Evolutionary conservation across 37 sponge, comb jelly and placozoan genomes (phyloP).

Genomic region (Spongia lamella): DNA sequence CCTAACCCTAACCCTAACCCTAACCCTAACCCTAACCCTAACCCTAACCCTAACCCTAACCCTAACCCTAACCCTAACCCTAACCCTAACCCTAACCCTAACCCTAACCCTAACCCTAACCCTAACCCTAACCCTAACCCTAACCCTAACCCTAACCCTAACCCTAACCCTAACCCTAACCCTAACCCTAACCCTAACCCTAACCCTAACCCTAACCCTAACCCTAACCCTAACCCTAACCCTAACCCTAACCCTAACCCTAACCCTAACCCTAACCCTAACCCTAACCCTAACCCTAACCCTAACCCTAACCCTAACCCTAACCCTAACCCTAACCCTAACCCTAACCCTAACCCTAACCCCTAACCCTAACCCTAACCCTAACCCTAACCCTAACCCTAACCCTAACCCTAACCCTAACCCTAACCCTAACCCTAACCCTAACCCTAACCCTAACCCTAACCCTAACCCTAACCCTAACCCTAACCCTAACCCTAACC

Average conservation of each 20-base stretch:
- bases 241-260: slow-evolving; percentile 47
- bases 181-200: slow-evolving; percentile 47
- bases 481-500: slow-evolving; percentile 70
- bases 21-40: slow-evolving; percentile 64
- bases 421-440: slow-evolving; percentile 61
- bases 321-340: slow-evolving; percentile 62
- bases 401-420: slow-evolving; percentile 58
- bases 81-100: slow-evolving; percentile 60
- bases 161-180: slow-evolving; percentile 59
- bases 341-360: slow-evolving; percentile 61
- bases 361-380: slow-evolving; percentile 63
- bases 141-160: slow-evolving; percentile 57
- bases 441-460: slow-evolving; percentile 57
- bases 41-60: slow-evolving; percentile 63
- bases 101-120: slow-evolving; percentile 64
- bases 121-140: slow-evolving; percentile 56
- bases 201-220: slow-evolving; percentile 66
- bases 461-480: slow-evolving; percentile 65
- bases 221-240: slow-evolving; percentile 59
- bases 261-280: slow-evolving; percentile 66
- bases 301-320: slow-evolving; percentile 52
- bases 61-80: slow-evolving; percentile 53
- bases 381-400: slow-evolving; percentile 57
- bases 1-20: slow-evolving; percentile 59
- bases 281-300: slow-evolving; percentile 63